These are phyloP conservation scores for Acanthurus tractus DNA, from an alignment of 2,797 vertebrate genomes.

Conservation along the genomic window DNA sequence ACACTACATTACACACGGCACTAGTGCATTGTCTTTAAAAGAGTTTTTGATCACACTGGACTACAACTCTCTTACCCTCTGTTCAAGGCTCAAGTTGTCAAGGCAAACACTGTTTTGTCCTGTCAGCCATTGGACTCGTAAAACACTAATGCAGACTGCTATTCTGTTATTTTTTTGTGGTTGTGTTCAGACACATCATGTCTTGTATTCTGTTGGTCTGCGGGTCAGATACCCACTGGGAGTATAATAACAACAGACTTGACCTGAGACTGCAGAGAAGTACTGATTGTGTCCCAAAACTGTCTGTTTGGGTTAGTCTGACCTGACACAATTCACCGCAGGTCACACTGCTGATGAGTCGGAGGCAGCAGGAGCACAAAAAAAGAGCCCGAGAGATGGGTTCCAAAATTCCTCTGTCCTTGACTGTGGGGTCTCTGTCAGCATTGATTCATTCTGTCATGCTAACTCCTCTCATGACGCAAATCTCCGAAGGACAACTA, in stretches of 20 bases:
- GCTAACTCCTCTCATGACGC: slow-evolving; percentile 39
- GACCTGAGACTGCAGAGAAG: slow-evolving; percentile 45
- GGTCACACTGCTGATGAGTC: slow-evolving; percentile 55
- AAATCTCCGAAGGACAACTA: slow-evolving; percentile 54
- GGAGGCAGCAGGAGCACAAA: slow-evolving; percentile 41
- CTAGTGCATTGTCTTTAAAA: slow-evolving; percentile 22
- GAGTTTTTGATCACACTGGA: slow-evolving; percentile 1
- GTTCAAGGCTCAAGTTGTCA: slow-evolving; percentile 25
- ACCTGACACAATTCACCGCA: slow-evolving; percentile 52
- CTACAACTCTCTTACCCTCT: background rate
- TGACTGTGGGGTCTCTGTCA: slow-evolving; percentile 54
- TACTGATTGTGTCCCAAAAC: slow-evolving; percentile 61
- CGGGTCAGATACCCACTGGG: slow-evolving; percentile 37
- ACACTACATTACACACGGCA: background rate
- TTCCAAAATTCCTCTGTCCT: slow-evolving; percentile 50
- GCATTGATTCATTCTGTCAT: slow-evolving; percentile 53
- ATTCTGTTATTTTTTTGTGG: slow-evolving; percentile 45
- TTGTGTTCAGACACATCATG: slow-evolving; percentile 33
- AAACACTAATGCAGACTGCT: slow-evolving; percentile 38
- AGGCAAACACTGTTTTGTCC: slow-evolving; percentile 45
- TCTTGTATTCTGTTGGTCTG: slow-evolving; percentile 35
- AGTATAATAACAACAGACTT: slow-evolving; percentile 28
- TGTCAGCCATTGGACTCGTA: slow-evolving; percentile 31
- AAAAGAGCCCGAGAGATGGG: slow-evolving; percentile 41
- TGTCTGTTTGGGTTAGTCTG: slow-evolving; percentile 65